Evolutionary conservation across 2,113 vertebrate species (phyloP).

Genomic region (Heterotis niloticus): DNA sequence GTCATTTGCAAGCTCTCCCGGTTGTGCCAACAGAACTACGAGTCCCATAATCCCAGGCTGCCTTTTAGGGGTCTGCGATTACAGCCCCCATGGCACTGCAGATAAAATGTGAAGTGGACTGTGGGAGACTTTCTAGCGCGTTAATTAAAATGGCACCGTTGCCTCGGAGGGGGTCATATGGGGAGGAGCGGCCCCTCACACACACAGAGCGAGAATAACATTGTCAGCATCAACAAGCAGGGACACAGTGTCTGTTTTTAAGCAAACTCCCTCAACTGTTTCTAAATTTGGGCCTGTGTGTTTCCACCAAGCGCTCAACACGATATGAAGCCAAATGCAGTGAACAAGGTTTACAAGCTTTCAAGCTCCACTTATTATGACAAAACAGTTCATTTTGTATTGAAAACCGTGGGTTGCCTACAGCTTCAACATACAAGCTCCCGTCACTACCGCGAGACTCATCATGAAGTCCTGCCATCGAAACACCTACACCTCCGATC

Average conservation of each 20-base stretch:
- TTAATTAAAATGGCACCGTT: background rate
- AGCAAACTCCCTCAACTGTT: too few relatives aligned
- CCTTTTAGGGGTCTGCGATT: constrained; percentile 13
- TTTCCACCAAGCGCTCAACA: too few relatives aligned
- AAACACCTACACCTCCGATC: too few relatives aligned
- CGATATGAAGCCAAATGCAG: too few relatives aligned
- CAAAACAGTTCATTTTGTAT: too few relatives aligned
- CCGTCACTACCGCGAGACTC: too few relatives aligned
- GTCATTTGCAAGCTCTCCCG: constrained; percentile 10
- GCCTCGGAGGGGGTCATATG: background rate
- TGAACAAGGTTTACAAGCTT: too few relatives aligned
- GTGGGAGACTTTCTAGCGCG: background rate
- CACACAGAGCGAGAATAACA: background rate
- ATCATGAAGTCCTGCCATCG: too few relatives aligned
- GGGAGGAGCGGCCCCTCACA: background rate
- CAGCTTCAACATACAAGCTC: too few relatives aligned
- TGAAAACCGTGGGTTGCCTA: too few relatives aligned
- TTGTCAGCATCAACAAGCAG: background rate
- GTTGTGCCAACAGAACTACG: background rate
- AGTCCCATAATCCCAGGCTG: constrained; percentile 1
- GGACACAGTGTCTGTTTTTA: background rate
- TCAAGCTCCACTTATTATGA: too few relatives aligned
- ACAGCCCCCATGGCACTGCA: constrained; percentile 15
- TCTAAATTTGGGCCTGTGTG: too few relatives aligned
- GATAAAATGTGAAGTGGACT: constrained; percentile 17